These are phyloP conservation scores for Phymastichus coffea DNA, from an alignment of 1,140 invertebrate genomes.

Conservation along the genomic window DNA sequence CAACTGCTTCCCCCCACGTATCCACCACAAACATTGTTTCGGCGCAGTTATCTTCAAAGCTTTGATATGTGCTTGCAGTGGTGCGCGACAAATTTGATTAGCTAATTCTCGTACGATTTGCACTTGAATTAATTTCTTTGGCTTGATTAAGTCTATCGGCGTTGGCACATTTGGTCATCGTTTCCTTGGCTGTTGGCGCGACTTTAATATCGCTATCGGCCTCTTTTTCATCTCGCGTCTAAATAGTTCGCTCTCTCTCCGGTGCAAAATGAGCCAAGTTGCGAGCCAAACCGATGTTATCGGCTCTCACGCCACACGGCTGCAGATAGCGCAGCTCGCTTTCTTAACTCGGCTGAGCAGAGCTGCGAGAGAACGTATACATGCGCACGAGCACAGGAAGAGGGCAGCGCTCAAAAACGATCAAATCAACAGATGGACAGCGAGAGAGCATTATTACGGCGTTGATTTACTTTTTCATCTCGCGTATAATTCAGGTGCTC, in stretches of 20 bases:
- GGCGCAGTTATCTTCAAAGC: no score
- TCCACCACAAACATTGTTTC: no score
- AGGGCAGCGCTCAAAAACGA: neutral
- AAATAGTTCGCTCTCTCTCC: no score
- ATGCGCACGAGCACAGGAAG: no score
- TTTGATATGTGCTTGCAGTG: no score
- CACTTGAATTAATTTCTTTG: no score
- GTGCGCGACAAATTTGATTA: no score
- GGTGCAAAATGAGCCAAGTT: constrained; percentile 12
- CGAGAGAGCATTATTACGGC: neutral
- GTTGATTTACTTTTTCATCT: constrained; percentile 13
- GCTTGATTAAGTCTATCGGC: no score
- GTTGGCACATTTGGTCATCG: neutral
- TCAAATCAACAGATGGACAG: constrained; percentile 15
- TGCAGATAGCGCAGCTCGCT: constrained; percentile 2
- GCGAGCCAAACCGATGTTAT: constrained; percentile 19
- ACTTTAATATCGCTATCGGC: constrained; percentile 17
- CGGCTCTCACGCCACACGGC: constrained; percentile 13
- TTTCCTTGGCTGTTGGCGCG: no score
- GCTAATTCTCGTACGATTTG: no score
- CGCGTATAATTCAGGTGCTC: no score
- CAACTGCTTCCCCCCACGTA: no score
- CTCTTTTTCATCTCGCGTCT: neutral
- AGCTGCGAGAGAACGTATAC: neutral
- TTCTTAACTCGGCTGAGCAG: neutral